These are phyloP conservation scores for Escarpia spicata DNA, from an alignment of 2,888 invertebrate species.

Conservation along the genomic window DNA sequence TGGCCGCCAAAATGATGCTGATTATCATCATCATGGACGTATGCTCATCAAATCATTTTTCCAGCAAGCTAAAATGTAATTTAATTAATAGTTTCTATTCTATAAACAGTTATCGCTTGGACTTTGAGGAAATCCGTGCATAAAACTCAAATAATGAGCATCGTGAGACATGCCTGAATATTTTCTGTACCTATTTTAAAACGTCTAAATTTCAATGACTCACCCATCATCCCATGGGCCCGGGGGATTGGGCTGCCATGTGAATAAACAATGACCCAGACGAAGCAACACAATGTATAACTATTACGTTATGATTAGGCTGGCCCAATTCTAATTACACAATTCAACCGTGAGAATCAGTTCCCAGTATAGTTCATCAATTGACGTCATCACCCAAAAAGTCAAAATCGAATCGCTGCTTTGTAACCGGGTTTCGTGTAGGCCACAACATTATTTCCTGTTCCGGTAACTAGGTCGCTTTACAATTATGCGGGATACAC, in stretches of 20 bases:
- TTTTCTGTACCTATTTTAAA: background rate
- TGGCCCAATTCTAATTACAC: background rate
- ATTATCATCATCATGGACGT: too few species aligned
- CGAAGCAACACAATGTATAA: background rate
- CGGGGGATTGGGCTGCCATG: background rate
- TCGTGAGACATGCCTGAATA: too few species aligned
- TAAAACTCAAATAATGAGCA: too few species aligned
- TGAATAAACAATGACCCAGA: background rate
- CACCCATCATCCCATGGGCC: background rate
- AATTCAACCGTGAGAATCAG: background rate
- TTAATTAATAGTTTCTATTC: too few species aligned
- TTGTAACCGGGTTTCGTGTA: background rate
- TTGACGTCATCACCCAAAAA: background rate
- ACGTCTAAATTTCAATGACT: background rate
- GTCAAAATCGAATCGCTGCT: background rate
- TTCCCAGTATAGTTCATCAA: background rate
- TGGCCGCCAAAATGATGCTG: too few species aligned
- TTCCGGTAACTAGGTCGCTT: slow-evolving; percentile 1
- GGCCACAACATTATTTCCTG: background rate
- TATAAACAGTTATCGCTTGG: too few species aligned
- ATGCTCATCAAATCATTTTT: too few species aligned
- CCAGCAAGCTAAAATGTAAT: too few species aligned
- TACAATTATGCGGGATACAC: background rate
- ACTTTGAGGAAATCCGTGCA: too few species aligned
- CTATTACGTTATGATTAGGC: background rate